Base-by-base conservation (phyloP, 1,140 invertebrate species). In the Samia ricini region DNA sequence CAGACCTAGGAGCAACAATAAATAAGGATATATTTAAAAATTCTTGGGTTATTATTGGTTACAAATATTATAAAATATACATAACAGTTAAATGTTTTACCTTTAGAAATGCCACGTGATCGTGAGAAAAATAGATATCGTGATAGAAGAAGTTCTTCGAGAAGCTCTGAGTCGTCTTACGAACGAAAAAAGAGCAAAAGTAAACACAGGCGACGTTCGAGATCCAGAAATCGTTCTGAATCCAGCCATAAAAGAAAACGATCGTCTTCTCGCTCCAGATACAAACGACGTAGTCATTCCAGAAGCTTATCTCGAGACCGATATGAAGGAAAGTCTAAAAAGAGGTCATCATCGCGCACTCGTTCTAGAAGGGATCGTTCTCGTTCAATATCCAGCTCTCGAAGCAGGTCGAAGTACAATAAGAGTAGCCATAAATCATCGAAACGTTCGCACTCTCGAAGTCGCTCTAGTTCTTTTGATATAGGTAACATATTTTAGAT, bases 131-230 rank as follows among this genome's bases (percentile, higher is more conserved):
- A 72, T 64, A 74, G 76, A 42, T 79, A 86, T 59, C 75, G 87
- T 6, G 85, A 88, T n/a, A 76, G 76, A 54, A 76, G 82, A 50
- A 88, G 85, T 66, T 77, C 80, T 0, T 88, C 87, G 0, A 81
- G 70, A 48, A 88, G 82, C 65, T 88, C 85, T 4, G 83, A 84
- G 50, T 85, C 84, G 5, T 90, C 87, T 2, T 80, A 88, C 55
- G 87, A 90, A 54, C 65, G 79, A 23, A 90, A 83, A 63, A 88
- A 83, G 64, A 76, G 72, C n/a, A 87, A 83, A 68, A 84, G 74
- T 59, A 89, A 85, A 68, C 79, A 86, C 60, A 88, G 78, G 69
- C 68, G 76, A 48, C 76, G 82, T 22, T 86, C 85, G 2, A 71
- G 83, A 19, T 87, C 87, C 5, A 74, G 76, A 66, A 83, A 86